Conservation (phyloP, 2,888 invertebrate genomes). For the Cryptocephalus moraei region DNA sequence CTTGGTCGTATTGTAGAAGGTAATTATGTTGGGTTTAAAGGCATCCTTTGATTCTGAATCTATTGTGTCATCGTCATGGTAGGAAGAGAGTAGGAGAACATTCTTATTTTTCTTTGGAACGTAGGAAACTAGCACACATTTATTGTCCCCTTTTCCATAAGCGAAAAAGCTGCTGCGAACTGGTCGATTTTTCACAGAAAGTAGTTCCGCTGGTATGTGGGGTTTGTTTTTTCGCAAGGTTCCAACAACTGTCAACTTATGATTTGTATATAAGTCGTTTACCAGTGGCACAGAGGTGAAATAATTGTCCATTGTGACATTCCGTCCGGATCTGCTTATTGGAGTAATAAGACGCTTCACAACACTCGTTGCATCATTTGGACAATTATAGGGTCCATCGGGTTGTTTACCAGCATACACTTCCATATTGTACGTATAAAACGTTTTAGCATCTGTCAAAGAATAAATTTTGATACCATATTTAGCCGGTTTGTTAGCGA, state of each 20-base stretch:
- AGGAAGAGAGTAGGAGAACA: slow-evolving; percentile 15
- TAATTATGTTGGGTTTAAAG: too few relatives aligned
- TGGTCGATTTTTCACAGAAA: slow-evolving; percentile 2
- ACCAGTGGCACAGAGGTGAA: too few relatives aligned
- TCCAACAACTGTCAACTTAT: slow-evolving; percentile 16
- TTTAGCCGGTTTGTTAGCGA: slow-evolving; percentile 22
- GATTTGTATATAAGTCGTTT: slow-evolving; percentile 7
- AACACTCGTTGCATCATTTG: slow-evolving; percentile 14
- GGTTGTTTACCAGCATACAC: slow-evolving; percentile 22
- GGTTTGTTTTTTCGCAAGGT: slow-evolving; percentile 21
- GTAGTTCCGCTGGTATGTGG: slow-evolving; percentile 4
- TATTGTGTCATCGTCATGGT: slow-evolving; percentile 9
- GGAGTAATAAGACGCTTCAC: slow-evolving; percentile 9
- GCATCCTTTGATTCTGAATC: slow-evolving; percentile 1
- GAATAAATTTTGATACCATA: slow-evolving; percentile 25
- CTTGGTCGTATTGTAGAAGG: too few relatives aligned
- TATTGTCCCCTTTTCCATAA: slow-evolving; percentile 11
- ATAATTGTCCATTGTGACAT: too few relatives aligned
- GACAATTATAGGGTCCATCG: slow-evolving; percentile 13
- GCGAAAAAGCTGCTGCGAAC: slow-evolving; percentile 10
- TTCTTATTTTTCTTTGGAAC: slow-evolving; percentile 12
- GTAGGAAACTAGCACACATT: slow-evolving; percentile 12
- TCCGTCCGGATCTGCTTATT: slow-evolving; percentile 8
- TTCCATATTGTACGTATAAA: slow-evolving; percentile 19
- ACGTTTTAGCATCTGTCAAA: slow-evolving; percentile 18